These are phyloP conservation scores for Eristalinus sepulchralis DNA, from an alignment of 2,888 invertebrate genomes.

Conservation along the genomic window DNA sequence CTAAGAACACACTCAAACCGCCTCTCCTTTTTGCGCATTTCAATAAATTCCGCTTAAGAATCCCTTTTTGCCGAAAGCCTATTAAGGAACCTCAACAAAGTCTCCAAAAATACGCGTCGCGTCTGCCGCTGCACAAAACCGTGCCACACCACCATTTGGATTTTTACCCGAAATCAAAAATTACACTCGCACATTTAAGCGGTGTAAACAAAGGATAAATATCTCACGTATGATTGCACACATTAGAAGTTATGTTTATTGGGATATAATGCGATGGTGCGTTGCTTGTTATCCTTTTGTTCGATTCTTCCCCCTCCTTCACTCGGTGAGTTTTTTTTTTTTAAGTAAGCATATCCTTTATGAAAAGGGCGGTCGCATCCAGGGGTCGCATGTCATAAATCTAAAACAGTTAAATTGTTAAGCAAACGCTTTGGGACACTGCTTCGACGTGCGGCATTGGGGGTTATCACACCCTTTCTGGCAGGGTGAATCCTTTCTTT, in stretches of 20 bases:
- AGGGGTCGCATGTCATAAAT: constrained; percentile 66
- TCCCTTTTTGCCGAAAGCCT: not conserved
- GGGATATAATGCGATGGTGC: constrained; percentile 70
- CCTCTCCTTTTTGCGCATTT: not conserved
- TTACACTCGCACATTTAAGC: constrained; percentile 62
- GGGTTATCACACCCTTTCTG: constrained; percentile 68
- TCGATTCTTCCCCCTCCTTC: not conserved
- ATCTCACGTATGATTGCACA: constrained; percentile 73
- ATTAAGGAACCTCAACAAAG: not conserved
- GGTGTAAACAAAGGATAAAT: constrained; percentile 71
- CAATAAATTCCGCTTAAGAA: not conserved
- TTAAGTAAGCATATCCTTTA: constrained; percentile 44
- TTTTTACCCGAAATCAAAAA: constrained; percentile 60
- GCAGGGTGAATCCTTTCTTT: constrained; percentile 64
- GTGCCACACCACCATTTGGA: not conserved
- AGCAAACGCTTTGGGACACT: constrained; percentile 60
- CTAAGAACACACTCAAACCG: not conserved
- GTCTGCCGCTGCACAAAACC: not conserved
- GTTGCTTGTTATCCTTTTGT: constrained; percentile 69
- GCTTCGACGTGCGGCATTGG: constrained; percentile 23
- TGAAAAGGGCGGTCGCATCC: constrained; percentile 48
- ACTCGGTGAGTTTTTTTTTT: not conserved
- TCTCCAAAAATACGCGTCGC: not conserved
- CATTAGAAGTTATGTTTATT: constrained; percentile 72
- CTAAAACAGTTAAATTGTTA: constrained; percentile 69